These are phyloP conservation scores for Halichoerus grypus DNA, from an alignment of 2,113 vertebrate species.

Conservation along the genomic window DNA sequence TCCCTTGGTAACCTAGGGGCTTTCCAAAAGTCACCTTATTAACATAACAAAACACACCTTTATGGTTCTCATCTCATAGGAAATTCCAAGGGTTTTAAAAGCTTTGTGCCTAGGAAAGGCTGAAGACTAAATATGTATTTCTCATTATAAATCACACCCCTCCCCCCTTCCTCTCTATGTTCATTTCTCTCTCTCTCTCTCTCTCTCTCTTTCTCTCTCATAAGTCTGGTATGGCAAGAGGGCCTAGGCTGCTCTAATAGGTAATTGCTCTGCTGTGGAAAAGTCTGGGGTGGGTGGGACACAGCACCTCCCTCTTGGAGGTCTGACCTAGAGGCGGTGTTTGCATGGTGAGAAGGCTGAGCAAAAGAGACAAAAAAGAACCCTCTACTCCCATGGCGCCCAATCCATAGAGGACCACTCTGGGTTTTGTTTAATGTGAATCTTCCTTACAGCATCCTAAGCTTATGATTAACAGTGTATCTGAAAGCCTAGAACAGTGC, in stretches of 20 bases:
- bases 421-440: neutral
- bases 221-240: neutral
- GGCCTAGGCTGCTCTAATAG: neutral
- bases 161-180: too few relatives aligned
- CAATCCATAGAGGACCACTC: neutral
- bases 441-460: neutral
- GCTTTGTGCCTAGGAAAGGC: neutral
- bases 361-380: neutral
- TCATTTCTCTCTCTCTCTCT: too few relatives aligned
- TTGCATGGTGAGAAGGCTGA: neutral
- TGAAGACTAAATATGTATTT: neutral
- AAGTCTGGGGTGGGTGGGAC: neutral
- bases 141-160: neutral
- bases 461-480: too few relatives aligned
- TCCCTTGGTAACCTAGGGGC: neutral
- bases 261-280: neutral
- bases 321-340: neutral
- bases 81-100: neutral
- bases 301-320: neutral
- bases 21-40: neutral
- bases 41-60: neutral
- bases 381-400: rapidly evolving
- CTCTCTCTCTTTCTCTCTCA: too few relatives aligned
- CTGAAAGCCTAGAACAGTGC: neutral
- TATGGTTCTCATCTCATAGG: neutral